Evolutionary conservation across 2,113 vertebrate genomes (phyloP).

Genomic region (Thunnus maccoyii): DNA sequence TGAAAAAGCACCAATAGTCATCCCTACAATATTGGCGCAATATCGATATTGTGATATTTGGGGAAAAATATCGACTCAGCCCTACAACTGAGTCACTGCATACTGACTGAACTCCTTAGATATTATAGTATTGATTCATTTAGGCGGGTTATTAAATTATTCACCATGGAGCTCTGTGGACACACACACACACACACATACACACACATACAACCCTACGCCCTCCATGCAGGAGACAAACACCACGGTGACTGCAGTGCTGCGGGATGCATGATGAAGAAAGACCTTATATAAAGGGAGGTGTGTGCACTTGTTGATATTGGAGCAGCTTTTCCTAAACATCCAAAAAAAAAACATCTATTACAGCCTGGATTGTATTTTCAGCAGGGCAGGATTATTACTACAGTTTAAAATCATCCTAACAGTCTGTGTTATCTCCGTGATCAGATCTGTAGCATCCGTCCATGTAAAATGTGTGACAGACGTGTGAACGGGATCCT

Average conservation of each 20-base stretch:
- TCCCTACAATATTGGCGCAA: too few species aligned
- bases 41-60: too few species aligned
- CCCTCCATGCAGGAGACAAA: not conserved
- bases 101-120: too few species aligned
- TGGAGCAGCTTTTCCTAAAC: not conserved
- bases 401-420: not conserved
- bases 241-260: not conserved
- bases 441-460: not conserved
- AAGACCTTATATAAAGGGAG: not conserved
- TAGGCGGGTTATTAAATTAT: not conserved
- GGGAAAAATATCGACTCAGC: too few species aligned
- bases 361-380: not conserved
- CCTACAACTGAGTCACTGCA: not conserved
- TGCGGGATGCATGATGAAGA: not conserved
- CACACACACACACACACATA: not conserved
- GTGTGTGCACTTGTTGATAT: slow-evolving; percentile 54
- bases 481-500: not conserved
- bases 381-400: not conserved
- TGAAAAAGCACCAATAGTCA: too few species aligned
- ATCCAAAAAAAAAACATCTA: not conserved
- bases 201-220: not conserved
- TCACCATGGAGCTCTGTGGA: too few species aligned
- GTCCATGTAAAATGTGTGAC: not conserved
- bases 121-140: not conserved
- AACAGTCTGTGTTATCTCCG: accelerated